A percentile compares a stretch with the other conserved stretches of the same genome.
Conservation (phyloP, 1,140 invertebrate genomes). For the Zaprionus africanus region DNA sequence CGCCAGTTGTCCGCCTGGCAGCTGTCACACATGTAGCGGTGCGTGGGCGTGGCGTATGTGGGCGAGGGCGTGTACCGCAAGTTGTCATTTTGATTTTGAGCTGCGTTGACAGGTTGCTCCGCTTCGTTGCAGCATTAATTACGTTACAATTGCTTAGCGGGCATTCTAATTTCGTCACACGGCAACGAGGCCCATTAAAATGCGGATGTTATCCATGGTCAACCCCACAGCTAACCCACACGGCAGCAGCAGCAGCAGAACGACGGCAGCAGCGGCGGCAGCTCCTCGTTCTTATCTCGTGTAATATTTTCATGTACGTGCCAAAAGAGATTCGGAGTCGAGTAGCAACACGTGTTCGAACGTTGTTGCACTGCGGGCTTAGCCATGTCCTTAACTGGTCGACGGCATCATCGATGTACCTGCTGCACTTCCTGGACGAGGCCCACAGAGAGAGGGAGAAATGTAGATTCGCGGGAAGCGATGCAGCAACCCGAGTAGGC, state of each 20-base stretch:
- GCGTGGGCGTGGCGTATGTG: slow-evolving; percentile 33
- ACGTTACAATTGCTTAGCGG: slow-evolving; percentile 55
- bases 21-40: slow-evolving; percentile 19
- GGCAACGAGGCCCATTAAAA: slow-evolving; percentile 42
- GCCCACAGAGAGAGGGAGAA: slow-evolving; percentile 29
- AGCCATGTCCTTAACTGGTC: slow-evolving; percentile 66
- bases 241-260: slow-evolving; percentile 30
- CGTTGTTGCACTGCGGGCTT: slow-evolving; percentile 65
- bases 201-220: slow-evolving; percentile 58
- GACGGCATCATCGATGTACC: slow-evolving; percentile 56
- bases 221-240: slow-evolving; percentile 48
- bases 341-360: slow-evolving; percentile 62
- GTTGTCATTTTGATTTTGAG: slow-evolving; percentile 71
- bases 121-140: slow-evolving; percentile 64
- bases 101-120: slow-evolving; percentile 60
- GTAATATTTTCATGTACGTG: slow-evolving; percentile 80
- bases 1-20: slow-evolving; percentile 21
- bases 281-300: slow-evolving; percentile 64
- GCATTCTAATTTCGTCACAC: slow-evolving; percentile 57
- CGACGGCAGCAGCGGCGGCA: slow-evolving; percentile 8
- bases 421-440: slow-evolving; percentile 31
- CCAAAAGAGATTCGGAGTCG: slow-evolving; percentile 58
- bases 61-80: slow-evolving; percentile 45
- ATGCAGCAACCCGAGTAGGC: slow-evolving; percentile 73
- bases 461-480: slow-evolving; percentile 77